Evolutionary conservation across 1,140 invertebrate species (phyloP), one percentile per base, ranked within the genome.

Genomic region (Phymastichus coffea): DNA sequence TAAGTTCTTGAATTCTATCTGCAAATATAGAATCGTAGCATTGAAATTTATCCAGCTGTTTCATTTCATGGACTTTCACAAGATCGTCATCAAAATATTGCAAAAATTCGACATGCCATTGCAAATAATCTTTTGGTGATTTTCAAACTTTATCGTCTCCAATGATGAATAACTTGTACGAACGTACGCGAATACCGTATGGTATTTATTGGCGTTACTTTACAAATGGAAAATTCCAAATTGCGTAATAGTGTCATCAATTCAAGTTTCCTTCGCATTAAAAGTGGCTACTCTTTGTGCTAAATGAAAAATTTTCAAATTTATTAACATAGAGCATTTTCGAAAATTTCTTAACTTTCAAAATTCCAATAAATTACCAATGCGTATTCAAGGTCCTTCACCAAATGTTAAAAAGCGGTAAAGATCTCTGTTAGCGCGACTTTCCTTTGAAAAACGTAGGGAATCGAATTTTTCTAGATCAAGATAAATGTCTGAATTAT

Each of bases 381-480:
- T 84, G 63, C 84, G 86, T 64, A 82, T 84, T 61, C 85, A 74
- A 6, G 81, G 79, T 22, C 86, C 85, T 26, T 78, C 81, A 12
- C 83, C 82, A 67, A 86, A 86, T 6, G 84, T 81, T 26, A 84
- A 61, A 63, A 77, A 85, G 3, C 65, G 67, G 48, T 76, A 80
- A 0, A 76, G 75, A 38, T 73, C 63, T 44, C 74, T 67, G 12
- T 71, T 69, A 2, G 63, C 66, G 60, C 74, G 77, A 38, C 77
- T 70, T 59, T 81, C 72, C 6, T 68, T 57, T 38, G 75, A 64
- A 66, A 87, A 88, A 46, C 85, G 69, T 30, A 86, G 81, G 0
- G 86, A 86, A 67, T 87, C 77, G 66, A 86, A 88, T 33, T 69
- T 70, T 10, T 84, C 77, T 4, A 86, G 85, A 55, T 87, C 75